Conservation (phyloP, 2,113 vertebrate species). For the Odobenus rosmarus region DNA sequence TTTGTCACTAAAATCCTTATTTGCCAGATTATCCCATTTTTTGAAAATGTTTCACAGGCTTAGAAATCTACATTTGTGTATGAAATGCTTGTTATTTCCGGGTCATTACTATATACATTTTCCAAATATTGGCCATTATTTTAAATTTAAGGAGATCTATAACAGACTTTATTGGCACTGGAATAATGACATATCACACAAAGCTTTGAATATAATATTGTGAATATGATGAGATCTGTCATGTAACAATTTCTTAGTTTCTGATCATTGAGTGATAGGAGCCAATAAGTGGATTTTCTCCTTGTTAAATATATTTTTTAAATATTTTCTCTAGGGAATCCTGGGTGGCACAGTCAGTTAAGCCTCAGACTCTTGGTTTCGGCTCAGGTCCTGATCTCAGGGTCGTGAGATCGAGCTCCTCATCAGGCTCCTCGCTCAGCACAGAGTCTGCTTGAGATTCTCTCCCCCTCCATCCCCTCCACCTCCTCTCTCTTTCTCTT, state of each 20-base stretch:
- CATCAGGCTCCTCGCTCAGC: neutral
- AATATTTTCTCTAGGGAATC: neutral
- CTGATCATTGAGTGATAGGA: neutral
- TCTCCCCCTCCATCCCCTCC: neutral
- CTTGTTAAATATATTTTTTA: constrained; percentile 12
- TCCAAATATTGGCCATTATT: neutral
- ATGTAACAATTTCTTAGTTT: constrained; percentile 27
- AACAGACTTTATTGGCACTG: neutral
- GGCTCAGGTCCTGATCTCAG: neutral
- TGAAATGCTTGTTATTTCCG: constrained; percentile 33
- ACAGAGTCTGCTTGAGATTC: neutral
- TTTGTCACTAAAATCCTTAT: constrained; percentile 51
- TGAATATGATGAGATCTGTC: neutral
- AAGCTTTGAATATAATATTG: neutral
- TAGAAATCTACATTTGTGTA: neutral
- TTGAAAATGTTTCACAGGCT: neutral
- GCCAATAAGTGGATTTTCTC: neutral
- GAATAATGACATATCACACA: neutral
- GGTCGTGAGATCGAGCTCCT: neutral
- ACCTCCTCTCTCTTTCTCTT: neutral
- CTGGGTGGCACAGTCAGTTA: neutral
- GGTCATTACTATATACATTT: neutral
- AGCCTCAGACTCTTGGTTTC: neutral
- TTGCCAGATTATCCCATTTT: constrained; percentile 54
- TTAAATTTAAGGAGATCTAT: neutral